Evolutionary conservation across 2,888 invertebrate species (phyloP), one percentile per base, ranked within the genome.

Genomic region (Trissolcus japonicus): DNA sequence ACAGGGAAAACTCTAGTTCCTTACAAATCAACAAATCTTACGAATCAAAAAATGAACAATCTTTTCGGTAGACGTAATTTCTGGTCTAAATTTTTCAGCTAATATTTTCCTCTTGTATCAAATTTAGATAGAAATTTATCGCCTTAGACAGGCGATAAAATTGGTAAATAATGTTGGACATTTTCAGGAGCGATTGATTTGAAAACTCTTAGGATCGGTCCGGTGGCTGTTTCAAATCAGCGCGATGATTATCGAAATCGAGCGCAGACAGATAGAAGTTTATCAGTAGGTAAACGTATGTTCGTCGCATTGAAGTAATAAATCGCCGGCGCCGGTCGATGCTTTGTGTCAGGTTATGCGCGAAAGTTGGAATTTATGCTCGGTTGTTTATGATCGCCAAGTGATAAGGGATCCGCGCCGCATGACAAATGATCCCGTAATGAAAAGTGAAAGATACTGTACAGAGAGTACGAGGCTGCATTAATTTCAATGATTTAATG

Each of bases 401-500:
- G 86, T 88, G 89, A 89, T 88, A 89, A 89, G 88, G 87, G 88
- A 88, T 88, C 87, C 86, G 84, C 85, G 86, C 83, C 85, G 84
- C 86, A 87, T 88, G 89, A 89, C 88, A 88, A 88, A 89, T 88
- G 88, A 89, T 88, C 86, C 86, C 86, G 86, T 88, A 89, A 88
- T 89, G 89, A 89, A 89, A 89, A 89, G 88, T 89, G 88, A 89
- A 88, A 88, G 89, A 89, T 88, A 89, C 88, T 85, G 86, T 85
- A 83, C 86, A 82, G 80, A 78, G 80, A 82, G 81, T 82, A 80
- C 82, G 81, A 82, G 83, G 84, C 82, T 85, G 88, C 87, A 89
- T 89, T 89, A 89, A 89, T 89, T 89, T 88, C 86, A 87, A 89
- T 89, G 89, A 89, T 89, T 89, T 89, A 89, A 86, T 86, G 87